Percentiles rank a stretch among this genome's conserved stretches.
These are phyloP conservation scores for Ditylenchus dipsaci DNA, from an alignment of 1,140 invertebrate species.

Conservation along the genomic window DNA sequence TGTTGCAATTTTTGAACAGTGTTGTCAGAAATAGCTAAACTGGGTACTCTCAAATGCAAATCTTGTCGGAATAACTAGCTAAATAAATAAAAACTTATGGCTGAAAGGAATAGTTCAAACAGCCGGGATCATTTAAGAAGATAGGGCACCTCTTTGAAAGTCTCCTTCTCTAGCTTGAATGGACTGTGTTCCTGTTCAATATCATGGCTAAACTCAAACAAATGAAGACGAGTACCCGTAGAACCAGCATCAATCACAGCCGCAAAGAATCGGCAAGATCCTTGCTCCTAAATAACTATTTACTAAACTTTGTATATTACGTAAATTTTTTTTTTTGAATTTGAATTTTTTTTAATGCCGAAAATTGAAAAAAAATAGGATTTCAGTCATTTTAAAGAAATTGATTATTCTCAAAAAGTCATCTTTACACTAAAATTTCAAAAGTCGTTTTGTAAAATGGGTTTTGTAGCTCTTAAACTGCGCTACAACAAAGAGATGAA, in stretches of 20 bases:
- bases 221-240: conserved; percentile 82
- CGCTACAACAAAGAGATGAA: too few species aligned
- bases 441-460: too few species aligned
- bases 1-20: too few species aligned
- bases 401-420: too few species aligned
- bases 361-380: conserved; percentile 11
- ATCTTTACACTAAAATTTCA: too few species aligned
- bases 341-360: background rate
- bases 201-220: conserved; percentile 72
- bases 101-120: conserved; percentile 13
- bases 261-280: conserved; percentile 67
- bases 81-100: conserved; percentile 12
- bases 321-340: conserved; percentile 5
- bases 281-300: conserved; percentile 39
- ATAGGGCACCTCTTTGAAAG: conserved; percentile 69
- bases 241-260: conserved; percentile 94
- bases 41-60: too few species aligned
- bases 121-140: background rate
- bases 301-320: background rate
- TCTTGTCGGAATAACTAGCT: too few species aligned
- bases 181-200: conserved; percentile 65
- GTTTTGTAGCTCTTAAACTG: too few species aligned
- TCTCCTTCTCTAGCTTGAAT: conserved; percentile 72
- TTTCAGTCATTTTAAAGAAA: conserved; percentile 4
- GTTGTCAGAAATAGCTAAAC: too few species aligned